Conservation (phyloP, 2,888 invertebrate genomes). For the Acronicta psi region DNA sequence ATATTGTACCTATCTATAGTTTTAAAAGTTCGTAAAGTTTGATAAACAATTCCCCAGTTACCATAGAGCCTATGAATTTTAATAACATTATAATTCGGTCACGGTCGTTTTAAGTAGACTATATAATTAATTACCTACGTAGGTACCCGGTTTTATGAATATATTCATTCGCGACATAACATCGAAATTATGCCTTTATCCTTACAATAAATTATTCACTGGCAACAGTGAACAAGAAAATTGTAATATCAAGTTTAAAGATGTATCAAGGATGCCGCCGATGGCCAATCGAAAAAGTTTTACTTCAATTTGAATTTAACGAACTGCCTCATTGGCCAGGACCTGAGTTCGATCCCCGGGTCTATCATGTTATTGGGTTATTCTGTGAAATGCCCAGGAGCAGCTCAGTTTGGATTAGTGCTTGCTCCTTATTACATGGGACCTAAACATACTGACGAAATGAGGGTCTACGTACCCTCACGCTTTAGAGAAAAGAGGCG, state of each 20-base stretch:
- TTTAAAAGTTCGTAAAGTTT: conserved; percentile 35
- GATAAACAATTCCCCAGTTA: conserved; percentile 43
- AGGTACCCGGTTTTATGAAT: conserved; percentile 47
- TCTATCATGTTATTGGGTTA: too few species aligned
- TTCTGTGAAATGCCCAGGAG: too few species aligned
- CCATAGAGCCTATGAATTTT: conserved; percentile 47
- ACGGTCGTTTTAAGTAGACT: conserved; percentile 40
- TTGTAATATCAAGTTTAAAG: conserved; percentile 5
- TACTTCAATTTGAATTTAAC: neutral
- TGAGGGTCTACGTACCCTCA: too few species aligned
- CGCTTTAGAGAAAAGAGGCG: too few species aligned
- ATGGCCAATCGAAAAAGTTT: conserved; percentile 9
- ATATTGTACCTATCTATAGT: conserved; percentile 27
- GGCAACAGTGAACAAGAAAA: conserved; percentile 8
- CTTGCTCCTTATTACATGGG: too few species aligned
- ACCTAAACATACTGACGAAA: too few species aligned
- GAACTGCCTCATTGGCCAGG: too few species aligned
- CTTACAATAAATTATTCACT: conserved; percentile 14
- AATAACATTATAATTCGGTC: conserved; percentile 35
- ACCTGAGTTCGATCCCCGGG: too few species aligned
- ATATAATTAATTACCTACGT: conserved; percentile 37
- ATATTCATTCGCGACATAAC: conserved; percentile 44
- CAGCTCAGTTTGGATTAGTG: too few species aligned
- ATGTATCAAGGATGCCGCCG: conserved; percentile 22
- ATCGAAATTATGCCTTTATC: conserved; percentile 56